Base-by-base conservation (phyloP, 1,140 invertebrate species). In the Aphidius gifuensis region DNA sequence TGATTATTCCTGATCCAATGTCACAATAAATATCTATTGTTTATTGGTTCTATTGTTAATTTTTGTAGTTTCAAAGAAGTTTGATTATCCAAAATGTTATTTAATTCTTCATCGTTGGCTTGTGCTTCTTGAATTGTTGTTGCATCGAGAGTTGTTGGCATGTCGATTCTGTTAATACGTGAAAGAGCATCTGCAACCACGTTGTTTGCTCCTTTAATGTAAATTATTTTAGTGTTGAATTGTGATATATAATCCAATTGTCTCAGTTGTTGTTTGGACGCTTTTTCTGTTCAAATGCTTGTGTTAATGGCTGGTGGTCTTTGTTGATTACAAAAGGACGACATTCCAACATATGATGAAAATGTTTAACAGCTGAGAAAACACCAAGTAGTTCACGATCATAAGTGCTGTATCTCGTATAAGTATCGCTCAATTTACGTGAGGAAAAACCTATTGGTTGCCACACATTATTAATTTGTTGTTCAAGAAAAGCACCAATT, bases 351-450 rank as follows among this genome's bases (percentile, higher is more conserved):
- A 62, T 2, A 66, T 73, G 60, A 43, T 63, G 11, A 69, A 61
- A 44, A 47, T 54, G 42, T 66, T 68, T 42, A 16, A 9, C 9
- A 42, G 59, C 38, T 23, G 38, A 8, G 58, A 64, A 72, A 4
- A 64, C 64, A 11, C 70, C 72, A 1, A 77, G 55, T 1, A 80
- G 64, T 62, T 79, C 69, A 32, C 71, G 23, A 49, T 73, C 62
- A 57, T 73, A 73, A 0, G 65, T 56, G 42, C 59, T 62, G 42
- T 67, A 69, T 6, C 58, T 40, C 5, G 11, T 43, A 43, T 76
- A 48, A 5, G 63, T 23, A 16, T 23, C 11, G 6, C 21, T 64
- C 3, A 73, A 48, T 57, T 68, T 71, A 7, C 54, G 62, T n/a
- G 64, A 70, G 55, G 67, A 70, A 62, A 74, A 77, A 9, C 62